These are phyloP conservation scores for Sinocyclocheilus anshuiensis DNA, from an alignment of 2,113 vertebrate species.

Conservation along the genomic window DNA sequence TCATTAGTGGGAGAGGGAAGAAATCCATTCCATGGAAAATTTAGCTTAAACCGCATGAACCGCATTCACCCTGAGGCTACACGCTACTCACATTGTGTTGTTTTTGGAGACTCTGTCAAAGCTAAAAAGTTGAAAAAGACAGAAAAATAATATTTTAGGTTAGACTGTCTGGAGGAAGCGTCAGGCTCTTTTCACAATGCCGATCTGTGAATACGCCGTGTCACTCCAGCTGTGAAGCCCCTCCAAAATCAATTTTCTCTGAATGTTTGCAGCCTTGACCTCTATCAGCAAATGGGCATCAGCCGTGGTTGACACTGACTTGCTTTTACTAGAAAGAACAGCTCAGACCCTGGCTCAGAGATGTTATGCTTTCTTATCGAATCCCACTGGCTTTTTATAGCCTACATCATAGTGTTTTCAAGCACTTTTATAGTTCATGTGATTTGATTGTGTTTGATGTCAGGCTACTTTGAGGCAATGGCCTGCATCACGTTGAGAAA, in stretches of 20 bases:
- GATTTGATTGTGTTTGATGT: constrained; percentile 25
- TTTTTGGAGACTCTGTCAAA: constrained; percentile 62
- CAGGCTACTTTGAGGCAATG: constrained; percentile 15
- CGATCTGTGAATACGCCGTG: not conserved
- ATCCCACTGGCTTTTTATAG: constrained; percentile 20
- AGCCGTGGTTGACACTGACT: not conserved
- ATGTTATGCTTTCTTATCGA: not conserved
- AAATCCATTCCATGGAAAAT: constrained; percentile 54
- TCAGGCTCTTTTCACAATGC: constrained; percentile 11
- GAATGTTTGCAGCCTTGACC: constrained; percentile 13
- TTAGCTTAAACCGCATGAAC: constrained; percentile 57
- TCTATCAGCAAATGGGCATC: constrained; percentile 10
- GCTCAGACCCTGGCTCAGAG: not conserved
- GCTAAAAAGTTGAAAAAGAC: not conserved
- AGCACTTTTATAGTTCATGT: constrained; percentile 15
- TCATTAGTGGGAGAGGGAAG: constrained; percentile 60
- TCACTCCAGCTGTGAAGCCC: constrained; percentile 10
- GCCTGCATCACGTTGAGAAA: not conserved
- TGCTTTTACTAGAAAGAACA: constrained; percentile 10
- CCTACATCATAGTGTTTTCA: constrained; percentile 26
- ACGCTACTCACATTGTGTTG: constrained; percentile 50
- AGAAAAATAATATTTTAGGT: not conserved
- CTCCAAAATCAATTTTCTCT: constrained; percentile 15
- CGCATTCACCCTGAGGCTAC: constrained; percentile 49
- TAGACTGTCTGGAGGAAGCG: not conserved